Conservation (phyloP, 2,888 invertebrate genomes). For the Polylopha cassiicola region DNA sequence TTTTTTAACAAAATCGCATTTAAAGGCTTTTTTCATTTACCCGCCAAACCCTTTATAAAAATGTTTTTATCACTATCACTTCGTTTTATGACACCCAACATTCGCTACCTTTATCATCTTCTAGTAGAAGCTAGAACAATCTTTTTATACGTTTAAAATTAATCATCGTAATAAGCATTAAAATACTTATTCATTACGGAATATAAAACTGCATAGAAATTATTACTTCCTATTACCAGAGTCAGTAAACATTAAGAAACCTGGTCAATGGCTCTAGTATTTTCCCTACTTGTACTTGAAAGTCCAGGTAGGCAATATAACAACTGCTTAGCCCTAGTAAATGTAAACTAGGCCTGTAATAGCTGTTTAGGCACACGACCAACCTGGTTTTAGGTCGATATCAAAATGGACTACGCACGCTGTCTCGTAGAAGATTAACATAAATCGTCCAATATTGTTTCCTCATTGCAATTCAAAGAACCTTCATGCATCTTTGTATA, state of each 20-base stretch:
- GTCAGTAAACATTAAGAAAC: background rate
- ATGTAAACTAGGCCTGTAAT: constrained; percentile 30
- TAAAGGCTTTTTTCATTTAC: too few relatives aligned
- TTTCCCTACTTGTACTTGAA: constrained; percentile 3
- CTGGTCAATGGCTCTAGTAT: background rate
- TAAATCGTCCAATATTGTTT: constrained; percentile 19
- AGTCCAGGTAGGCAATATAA: constrained; percentile 11
- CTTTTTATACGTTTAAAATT: too few relatives aligned
- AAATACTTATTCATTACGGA: too few relatives aligned
- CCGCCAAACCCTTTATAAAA: too few relatives aligned
- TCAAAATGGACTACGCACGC: constrained; percentile 23
- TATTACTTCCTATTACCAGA: background rate
- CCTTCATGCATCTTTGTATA: too few relatives aligned
- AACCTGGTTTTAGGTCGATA: constrained; percentile 18
- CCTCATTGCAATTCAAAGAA: constrained; percentile 22
- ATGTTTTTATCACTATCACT: too few relatives aligned
- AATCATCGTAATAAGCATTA: too few relatives aligned
- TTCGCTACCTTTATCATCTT: too few relatives aligned
- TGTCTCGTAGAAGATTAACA: constrained; percentile 19
- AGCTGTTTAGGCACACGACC: constrained; percentile 22
- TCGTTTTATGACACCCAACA: too few relatives aligned
- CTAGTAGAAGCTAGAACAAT: too few relatives aligned
- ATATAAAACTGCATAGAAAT: background rate
- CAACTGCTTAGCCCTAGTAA: constrained; percentile 25
- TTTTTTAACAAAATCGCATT: too few relatives aligned